Base-by-base conservation (phyloP, 2,113 vertebrate species). In the Struthio camelus region DNA sequence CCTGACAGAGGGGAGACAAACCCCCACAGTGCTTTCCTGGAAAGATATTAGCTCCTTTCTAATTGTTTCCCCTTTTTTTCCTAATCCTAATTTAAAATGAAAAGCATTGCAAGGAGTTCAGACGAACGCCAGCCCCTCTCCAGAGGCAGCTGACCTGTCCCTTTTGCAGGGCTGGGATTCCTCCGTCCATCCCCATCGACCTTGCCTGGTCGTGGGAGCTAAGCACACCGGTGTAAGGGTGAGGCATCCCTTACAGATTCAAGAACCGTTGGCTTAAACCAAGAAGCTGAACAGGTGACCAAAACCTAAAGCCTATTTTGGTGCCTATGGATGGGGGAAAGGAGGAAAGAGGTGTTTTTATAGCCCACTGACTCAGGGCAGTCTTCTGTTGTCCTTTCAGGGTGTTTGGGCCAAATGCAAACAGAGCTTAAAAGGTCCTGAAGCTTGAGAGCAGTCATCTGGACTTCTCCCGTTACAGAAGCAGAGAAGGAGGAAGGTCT, bases 191-290 rank as follows among this genome's bases (percentile, higher is more conserved):
- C 51, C 42, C 19, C 46, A 3, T 51, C 93, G 88, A 38, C 42
- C 56, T 61, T 64, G n/a, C 20, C 48, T 0, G 0, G 3, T 46
- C 87, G 17, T 22, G 6, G 10, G 27, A 4, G 3, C 40, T 76
- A 50, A 23, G 25, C 56, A 32, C 27, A 23, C 42, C 38, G 42
- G 34, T 65, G 28, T 28, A 38, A 80, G 5, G 25, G 4, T 75
- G 58, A 54, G 22, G 5, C 27, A 51, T 1, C 4, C 36, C 42
- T 40, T 54, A 30, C 0, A 54, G 28, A 25, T 61, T 80, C 53
- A 28, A 79, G 51, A 19, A 64, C 46, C 93, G 27, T 71, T 93
- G 61, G 24, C 24, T 94, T 36, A 87, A 77, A 51, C 25, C 4
- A 59, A 54, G 40, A 81, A 89, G 53, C 23, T 51, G 30, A 42